Percentiles rank a stretch among this genome's conserved stretches.
phyloP scores from a whole-genome alignment of 2,797 vertebrate species.

The Lophotriccus pileatus region DNA sequence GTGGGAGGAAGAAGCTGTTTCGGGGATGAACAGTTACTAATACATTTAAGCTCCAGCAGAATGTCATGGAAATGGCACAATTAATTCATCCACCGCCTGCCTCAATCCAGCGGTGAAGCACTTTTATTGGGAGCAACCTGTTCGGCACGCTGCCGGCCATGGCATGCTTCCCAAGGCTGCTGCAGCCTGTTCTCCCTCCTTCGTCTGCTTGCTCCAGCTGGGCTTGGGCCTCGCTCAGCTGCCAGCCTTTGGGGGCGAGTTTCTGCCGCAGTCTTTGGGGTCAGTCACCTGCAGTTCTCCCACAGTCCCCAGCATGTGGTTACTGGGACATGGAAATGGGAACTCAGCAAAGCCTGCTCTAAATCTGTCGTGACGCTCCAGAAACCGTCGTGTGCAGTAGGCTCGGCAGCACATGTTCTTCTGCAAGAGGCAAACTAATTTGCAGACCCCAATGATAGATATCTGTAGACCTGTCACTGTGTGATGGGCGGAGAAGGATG shows the following conservation, averaged over 20 bases:
- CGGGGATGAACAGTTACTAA: conserved; percentile 45
- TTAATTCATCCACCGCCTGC: conserved; percentile 48
- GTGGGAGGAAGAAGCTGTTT: conserved; percentile 43
- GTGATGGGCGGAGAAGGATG: not conserved
- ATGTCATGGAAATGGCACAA: conserved; percentile 54
- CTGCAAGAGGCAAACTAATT: not conserved
- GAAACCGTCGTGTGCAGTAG: fast-evolving
- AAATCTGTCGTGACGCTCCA: not conserved
- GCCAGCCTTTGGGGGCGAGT: conserved; percentile 58
- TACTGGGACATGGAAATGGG: not conserved
- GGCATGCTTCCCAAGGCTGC: not conserved
- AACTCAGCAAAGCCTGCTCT: not conserved
- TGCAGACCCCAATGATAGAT: not conserved
- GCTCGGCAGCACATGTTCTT: not conserved
- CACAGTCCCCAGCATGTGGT: conserved; percentile 70
- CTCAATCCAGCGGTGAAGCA: conserved; percentile 1
- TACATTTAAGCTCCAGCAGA: conserved; percentile 35
- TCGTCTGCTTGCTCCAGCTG: conserved; percentile 34
- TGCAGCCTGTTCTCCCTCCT: conserved; percentile 7
- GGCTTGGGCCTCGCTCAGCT: conserved; percentile 64
- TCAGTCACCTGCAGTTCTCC: conserved; percentile 78
- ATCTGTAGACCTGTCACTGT: not conserved
- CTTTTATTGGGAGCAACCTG: conserved; percentile 40
- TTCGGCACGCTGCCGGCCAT: not conserved
- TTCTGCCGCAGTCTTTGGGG: conserved; percentile 38